Evolutionary conservation across 1,140 invertebrate genomes (phyloP), one percentile per base, ranked within the genome.

Genomic region (Brachionus sp.): DNA sequence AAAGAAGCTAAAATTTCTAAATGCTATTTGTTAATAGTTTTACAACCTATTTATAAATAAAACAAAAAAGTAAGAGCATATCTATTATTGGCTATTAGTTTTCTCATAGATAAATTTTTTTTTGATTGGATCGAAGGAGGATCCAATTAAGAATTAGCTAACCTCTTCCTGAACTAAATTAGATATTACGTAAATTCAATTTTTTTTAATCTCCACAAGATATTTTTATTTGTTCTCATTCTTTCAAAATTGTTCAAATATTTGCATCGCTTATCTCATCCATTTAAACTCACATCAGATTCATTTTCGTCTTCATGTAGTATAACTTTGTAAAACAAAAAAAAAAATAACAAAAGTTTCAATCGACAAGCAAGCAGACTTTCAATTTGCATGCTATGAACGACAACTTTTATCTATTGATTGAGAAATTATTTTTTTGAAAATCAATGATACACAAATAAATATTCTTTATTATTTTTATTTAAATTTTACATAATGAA

Each of bases 21-120:
- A 57, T 23, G 50, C 50, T 57, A 57, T 57, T 57, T 57, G 50
- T 57, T 57, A 57, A 57, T 57, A 57, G 50, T 57, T 57, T 57
- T 57, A 57, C 50, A 57, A 3, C 50, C 50, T 57, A 57, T 57
- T 57, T 57, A 57, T 57, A 57, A 57, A 57, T 57, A 7, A 7
- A 19, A 19, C 9, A 23, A 57, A 57, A 42, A 57, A 57, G 50
- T 53, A 23, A 57, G 50, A 16, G n/a, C 50, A 23, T 57, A 19
- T 57, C 6, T 57, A 6, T 7, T n/a, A 57, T 57, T 57, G 50
- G 50, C 7, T 19, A 57, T 5, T 9, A 1, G 7, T 23, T 19
- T n/a, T 23, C 0, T 19, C 16, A 57, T 57, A 57, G 9, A 25
- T 19, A 13, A 25, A 19, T 9, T 7, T 23, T 16, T 0, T 23